A percentile compares a stretch with the other conserved stretches of the same genome.
phyloP scores from a whole-genome alignment of 2,797 vertebrate genomes.

The Linurgus olivaceus region DNA sequence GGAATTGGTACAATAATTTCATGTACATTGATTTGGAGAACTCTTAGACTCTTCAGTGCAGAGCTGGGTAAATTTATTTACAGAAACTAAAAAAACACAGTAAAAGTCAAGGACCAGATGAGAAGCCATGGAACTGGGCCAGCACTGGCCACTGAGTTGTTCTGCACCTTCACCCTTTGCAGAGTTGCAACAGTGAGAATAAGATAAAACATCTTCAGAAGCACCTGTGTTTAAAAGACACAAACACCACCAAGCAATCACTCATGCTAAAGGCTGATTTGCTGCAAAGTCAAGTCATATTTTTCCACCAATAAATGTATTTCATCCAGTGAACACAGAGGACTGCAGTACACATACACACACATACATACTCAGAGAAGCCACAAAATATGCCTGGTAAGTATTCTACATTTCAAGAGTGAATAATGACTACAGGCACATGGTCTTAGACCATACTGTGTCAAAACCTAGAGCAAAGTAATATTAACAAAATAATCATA shows the following conservation, averaged over 20 bases:
- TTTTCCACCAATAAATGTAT: not conserved
- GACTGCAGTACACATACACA: not conserved
- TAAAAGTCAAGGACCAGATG: not conserved
- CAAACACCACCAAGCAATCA: not conserved
- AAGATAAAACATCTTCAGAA: not conserved
- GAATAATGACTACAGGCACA: not conserved
- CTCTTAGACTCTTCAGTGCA: not conserved
- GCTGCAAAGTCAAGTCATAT: not conserved
- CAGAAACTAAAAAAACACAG: not conserved
- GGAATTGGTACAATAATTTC: not conserved
- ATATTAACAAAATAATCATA: conserved; percentile 12
- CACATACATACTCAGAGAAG: not conserved
- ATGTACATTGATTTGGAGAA: not conserved
- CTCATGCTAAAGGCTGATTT: not conserved
- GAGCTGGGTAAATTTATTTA: not conserved
- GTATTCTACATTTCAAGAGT: not conserved
- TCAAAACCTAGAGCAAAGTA: not conserved
- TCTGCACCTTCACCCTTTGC: not conserved
- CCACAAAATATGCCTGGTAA: not conserved
- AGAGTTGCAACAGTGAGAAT: not conserved
- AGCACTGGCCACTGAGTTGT: not conserved
- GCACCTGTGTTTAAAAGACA: not conserved
- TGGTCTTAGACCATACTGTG: not conserved
- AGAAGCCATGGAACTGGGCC: not conserved
- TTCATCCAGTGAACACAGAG: not conserved